Evolutionary conservation across 1,140 invertebrate species (phyloP).

Genomic region (Drepana arcuata): DNA sequence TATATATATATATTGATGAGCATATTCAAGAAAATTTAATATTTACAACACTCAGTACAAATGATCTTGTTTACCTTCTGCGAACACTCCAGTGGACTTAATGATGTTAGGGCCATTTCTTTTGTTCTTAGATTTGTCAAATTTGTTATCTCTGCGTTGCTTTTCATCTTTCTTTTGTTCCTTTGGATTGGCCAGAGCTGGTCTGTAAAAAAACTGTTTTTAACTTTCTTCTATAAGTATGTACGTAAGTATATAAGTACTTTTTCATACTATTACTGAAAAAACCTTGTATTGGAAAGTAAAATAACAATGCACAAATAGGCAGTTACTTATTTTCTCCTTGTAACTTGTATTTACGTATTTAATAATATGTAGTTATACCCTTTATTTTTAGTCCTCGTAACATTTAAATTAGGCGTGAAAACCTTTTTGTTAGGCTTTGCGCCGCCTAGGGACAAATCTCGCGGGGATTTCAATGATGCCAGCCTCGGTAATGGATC

Average conservation of each 20-base stretch:
- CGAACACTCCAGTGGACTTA: conserved; percentile 61
- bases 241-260: too few species aligned
- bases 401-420: conserved; percentile 60
- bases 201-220: too few species aligned
- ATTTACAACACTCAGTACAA: background rate
- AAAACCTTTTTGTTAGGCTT: conserved; percentile 67
- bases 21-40: background rate
- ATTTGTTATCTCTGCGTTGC: conserved; percentile 32
- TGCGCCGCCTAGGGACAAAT: conserved; percentile 65
- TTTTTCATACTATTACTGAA: too few species aligned
- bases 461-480: conserved; percentile 68
- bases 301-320: background rate
- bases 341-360: background rate
- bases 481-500: conserved; percentile 53
- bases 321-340: background rate
- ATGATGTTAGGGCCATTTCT: conserved; percentile 55
- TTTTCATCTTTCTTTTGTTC: conserved; percentile 41
- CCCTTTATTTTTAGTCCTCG: conserved; percentile 66
- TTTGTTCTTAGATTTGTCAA: conserved; percentile 33
- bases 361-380: conserved; percentile 17
- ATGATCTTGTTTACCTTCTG: conserved; percentile 37
- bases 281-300: conserved; percentile 1
- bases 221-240: too few species aligned
- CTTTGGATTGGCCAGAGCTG: conserved; percentile 17
- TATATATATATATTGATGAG: background rate